Base-by-base conservation (phyloP, 2,888 invertebrate species). In the Xanthorhoe designata region DNA sequence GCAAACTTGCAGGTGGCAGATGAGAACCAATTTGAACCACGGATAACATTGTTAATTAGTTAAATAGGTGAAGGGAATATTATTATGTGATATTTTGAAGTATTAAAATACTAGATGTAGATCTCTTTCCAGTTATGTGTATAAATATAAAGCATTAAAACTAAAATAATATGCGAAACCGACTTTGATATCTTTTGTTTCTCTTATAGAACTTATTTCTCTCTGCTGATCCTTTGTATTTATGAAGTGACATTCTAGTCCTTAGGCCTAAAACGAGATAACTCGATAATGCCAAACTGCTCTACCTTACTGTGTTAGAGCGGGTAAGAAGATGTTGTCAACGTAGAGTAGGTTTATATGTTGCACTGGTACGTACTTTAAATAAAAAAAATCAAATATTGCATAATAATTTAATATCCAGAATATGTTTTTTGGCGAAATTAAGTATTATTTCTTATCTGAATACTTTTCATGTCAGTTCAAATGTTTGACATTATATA, bases 81-180 rank as follows among this genome's bases (percentile, higher is more conserved):
- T 38, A 38, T 8, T 55, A 13, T 54, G 54, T 55, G 42, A 55
- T 58, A 53, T 59, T 10, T 47, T 10, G 49, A 49, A 52, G 51
- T 19, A 45, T 56, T 50, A 29, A 13, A 54, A 1, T 42, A 13
- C 13, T 42, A 42, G 38, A 42, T 42, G 10, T 42, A 42, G 38
- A 10, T 42, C 13, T 42, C 38, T 42, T 42, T 13, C 38, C 38
- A 42, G 38, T 13, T 42, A 13, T 42, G 0, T 35, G 13, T 42
- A 38, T 42, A 4, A 13, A 4, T 3, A 2, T 42, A 42, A 42
- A 42, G 13, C 38, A 42, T 38, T 42, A 42, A n/a, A n/a, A n/a
- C n/a, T n/a, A n/a, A n/a, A 42, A 42, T 7, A 32, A 32, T 6
- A 32, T 32, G 32, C 7, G 6, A 32, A 3, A 3, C 24, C 24